A percentile compares a stretch with the other conserved stretches of the same genome.
phyloP scores from a whole-genome alignment of 2,888 invertebrate species.

The Leptinotarsa haldemani region DNA sequence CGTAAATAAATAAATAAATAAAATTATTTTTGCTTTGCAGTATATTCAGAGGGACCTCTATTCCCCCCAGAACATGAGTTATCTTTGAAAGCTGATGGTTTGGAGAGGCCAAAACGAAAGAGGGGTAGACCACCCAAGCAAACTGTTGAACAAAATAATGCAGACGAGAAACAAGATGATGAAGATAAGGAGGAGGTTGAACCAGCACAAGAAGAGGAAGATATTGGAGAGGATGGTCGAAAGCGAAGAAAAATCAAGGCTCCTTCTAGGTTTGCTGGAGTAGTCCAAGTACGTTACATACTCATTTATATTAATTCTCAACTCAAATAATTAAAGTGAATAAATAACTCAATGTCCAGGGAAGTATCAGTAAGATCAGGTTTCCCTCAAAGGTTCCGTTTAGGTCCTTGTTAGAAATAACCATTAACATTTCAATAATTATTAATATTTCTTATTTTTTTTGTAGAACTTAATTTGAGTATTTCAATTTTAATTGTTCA shows the following conservation, averaged over 20 bases:
- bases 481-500: too few relatives aligned
- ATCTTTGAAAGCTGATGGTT: slow-evolving; percentile 73
- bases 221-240: slow-evolving; percentile 62
- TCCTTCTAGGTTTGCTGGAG: slow-evolving; percentile 72
- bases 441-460: too few relatives aligned
- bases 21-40: not conserved
- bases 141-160: slow-evolving; percentile 36
- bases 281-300: slow-evolving; percentile 69
- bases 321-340: too few relatives aligned
- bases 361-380: too few relatives aligned
- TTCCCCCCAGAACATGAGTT: slow-evolving; percentile 76
- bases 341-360: too few relatives aligned
- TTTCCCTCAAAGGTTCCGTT: too few relatives aligned
- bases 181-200: slow-evolving; percentile 34
- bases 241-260: slow-evolving; percentile 74
- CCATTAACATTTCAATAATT: too few relatives aligned
- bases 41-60: slow-evolving; percentile 69
- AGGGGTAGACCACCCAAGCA: slow-evolving; percentile 78
- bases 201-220: slow-evolving; percentile 48
- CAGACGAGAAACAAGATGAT: slow-evolving; percentile 39
- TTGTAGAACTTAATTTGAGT: too few relatives aligned
- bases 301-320: slow-evolving; percentile 7
- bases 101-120: slow-evolving; percentile 76
- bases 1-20: too few relatives aligned
- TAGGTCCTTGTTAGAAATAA: too few relatives aligned